Percentiles rank a stretch among this genome's conserved stretches.
These are phyloP conservation scores for Ametastegia equiseti DNA, from an alignment of 2,888 invertebrate genomes.

Conservation along the genomic window DNA sequence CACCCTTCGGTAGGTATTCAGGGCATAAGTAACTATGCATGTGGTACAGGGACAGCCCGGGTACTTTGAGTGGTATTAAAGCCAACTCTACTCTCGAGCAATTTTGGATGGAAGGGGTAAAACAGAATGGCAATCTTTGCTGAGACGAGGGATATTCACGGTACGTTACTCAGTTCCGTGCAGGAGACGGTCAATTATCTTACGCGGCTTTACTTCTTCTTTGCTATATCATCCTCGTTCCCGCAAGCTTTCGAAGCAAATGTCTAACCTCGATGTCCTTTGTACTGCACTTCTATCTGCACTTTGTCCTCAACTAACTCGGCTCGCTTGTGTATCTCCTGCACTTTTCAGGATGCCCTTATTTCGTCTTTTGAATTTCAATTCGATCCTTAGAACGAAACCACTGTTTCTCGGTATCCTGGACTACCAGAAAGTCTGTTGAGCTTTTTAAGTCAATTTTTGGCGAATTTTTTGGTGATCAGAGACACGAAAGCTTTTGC, in stretches of 20 bases:
- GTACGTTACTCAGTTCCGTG: not conserved
- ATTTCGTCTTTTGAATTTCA: no score
- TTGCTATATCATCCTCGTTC: not conserved
- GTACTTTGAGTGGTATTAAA: constrained; percentile 30
- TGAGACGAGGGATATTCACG: not conserved
- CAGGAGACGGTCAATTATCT: constrained; percentile 29
- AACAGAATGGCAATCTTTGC: constrained; percentile 11
- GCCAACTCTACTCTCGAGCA: not conserved
- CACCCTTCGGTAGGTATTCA: not conserved
- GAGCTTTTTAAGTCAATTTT: constrained; percentile 7
- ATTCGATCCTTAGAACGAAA: not conserved
- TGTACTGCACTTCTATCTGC: not conserved
- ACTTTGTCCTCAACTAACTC: constrained; percentile 3
- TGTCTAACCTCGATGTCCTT: not conserved
- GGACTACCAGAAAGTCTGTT: not conserved
- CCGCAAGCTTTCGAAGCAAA: not conserved
- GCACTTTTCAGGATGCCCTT: not conserved
- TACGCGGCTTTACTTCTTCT: not conserved
- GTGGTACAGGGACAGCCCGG: not conserved
- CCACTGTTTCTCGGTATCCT: not conserved
- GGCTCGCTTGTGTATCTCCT: not conserved
- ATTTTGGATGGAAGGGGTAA: constrained; percentile 2
- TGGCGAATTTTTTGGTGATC: no score
- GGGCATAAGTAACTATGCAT: not conserved
- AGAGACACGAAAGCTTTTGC: not conserved